These are phyloP conservation scores for Philhelius pedissequus DNA, from an alignment of 2,888 invertebrate species.

Conservation along the genomic window DNA sequence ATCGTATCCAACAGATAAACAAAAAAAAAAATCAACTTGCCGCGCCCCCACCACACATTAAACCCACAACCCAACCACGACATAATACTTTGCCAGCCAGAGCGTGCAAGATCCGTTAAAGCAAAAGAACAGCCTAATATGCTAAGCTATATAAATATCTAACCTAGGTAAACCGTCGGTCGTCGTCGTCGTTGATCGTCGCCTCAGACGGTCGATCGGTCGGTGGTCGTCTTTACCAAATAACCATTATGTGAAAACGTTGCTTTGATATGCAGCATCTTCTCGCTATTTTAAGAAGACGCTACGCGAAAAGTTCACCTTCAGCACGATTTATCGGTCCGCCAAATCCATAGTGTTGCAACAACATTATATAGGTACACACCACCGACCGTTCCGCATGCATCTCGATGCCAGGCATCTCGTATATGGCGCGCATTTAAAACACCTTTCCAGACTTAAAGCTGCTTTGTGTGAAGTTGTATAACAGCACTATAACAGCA, in stretches of 20 bases:
- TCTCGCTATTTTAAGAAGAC: slow-evolving; percentile 48
- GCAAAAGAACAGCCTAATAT: slow-evolving; percentile 20
- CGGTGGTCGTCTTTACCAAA: slow-evolving; percentile 50
- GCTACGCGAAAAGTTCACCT: slow-evolving; percentile 65
- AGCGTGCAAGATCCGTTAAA: slow-evolving; percentile 66
- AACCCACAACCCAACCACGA: background rate
- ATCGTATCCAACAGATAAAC: slow-evolving; percentile 35
- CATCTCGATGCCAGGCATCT: slow-evolving; percentile 24
- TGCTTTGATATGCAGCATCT: slow-evolving; percentile 39
- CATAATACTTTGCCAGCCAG: slow-evolving; percentile 53
- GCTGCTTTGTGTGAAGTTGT: slow-evolving; percentile 13
- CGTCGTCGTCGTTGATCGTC: no score
- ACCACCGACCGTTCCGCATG: slow-evolving; percentile 11
- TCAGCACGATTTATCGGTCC: slow-evolving; percentile 67
- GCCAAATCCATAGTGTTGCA: slow-evolving; percentile 52
- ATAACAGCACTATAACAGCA: slow-evolving; percentile 32
- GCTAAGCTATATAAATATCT: background rate
- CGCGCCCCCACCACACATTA: background rate
- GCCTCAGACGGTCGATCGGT: no score
- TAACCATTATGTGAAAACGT: slow-evolving; percentile 60
- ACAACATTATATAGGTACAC: slow-evolving; percentile 31
- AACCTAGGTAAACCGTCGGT: background rate
- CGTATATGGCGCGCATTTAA: slow-evolving; percentile 40
- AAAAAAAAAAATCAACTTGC: background rate
- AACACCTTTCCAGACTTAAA: slow-evolving; percentile 37